phyloP scores from a whole-genome alignment of 2,888 invertebrate species.

The Bibio marci region DNA sequence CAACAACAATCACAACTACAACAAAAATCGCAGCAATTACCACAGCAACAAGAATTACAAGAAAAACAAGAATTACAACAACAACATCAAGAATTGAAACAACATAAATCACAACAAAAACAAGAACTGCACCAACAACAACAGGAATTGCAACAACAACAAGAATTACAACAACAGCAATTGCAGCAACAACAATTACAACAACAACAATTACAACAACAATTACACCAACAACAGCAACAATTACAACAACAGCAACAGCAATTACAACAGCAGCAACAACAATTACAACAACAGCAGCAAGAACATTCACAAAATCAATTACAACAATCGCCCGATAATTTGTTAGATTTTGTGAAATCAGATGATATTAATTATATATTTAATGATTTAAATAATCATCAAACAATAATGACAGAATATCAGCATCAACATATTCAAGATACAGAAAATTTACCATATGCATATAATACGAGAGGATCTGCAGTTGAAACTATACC shows the following conservation, averaged over 20 bases:
- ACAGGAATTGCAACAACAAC: slow-evolving; percentile 18
- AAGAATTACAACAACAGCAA: slow-evolving; percentile 16
- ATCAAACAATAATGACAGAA: too few relatives aligned
- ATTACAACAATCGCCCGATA: slow-evolving; percentile 6
- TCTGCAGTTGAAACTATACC: too few relatives aligned
- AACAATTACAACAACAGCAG: neutral
- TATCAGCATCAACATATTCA: too few relatives aligned
- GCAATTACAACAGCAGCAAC: too few relatives aligned
- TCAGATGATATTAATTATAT: too few relatives aligned
- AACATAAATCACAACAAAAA: slow-evolving; percentile 8
- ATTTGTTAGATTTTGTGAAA: neutral
- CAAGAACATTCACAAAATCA: slow-evolving; percentile 10
- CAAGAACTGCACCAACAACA: slow-evolving; percentile 19
- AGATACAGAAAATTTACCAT: too few relatives aligned
- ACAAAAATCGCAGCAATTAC: slow-evolving; percentile 11
- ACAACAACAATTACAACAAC: slow-evolving; percentile 7
- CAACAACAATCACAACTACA: slow-evolving; percentile 16
- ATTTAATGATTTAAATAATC: too few relatives aligned
- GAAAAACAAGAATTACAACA: slow-evolving; percentile 10
- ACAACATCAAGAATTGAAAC: slow-evolving; percentile 10
- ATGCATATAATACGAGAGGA: too few relatives aligned
- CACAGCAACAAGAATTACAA: slow-evolving; percentile 17
- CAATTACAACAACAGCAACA: slow-evolving; percentile 6
- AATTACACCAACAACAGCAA: slow-evolving; percentile 8
- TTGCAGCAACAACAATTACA: slow-evolving; percentile 19